A percentile compares a stretch with the other conserved stretches of the same genome.
Conservation (phyloP, 1,140 invertebrate genomes). For the Neuroterus valhalla region DNA sequence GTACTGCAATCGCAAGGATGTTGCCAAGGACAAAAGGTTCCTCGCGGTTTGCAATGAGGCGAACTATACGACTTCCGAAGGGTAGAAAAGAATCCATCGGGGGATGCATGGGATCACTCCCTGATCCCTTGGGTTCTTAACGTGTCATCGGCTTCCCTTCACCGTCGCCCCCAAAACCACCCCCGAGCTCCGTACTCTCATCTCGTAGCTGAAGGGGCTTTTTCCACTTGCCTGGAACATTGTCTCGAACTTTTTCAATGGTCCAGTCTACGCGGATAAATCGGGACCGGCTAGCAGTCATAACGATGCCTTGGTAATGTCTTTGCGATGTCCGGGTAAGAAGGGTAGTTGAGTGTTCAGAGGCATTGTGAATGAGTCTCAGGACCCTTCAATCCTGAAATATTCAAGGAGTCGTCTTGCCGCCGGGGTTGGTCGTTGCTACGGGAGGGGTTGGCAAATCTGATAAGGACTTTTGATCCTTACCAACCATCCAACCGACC, state of each 20-base stretch:
- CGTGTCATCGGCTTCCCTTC: not conserved
- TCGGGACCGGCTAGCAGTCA: constrained; percentile 56
- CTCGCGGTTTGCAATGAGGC: constrained; percentile 15
- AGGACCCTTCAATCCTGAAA: constrained; percentile 69
- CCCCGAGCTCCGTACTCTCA: constrained; percentile 33
- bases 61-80: not conserved
- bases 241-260: constrained; percentile 63
- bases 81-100: constrained; percentile 47
- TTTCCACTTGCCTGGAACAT: constrained; percentile 57
- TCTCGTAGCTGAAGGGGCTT: constrained; percentile 44
- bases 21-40: constrained; percentile 26
- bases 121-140: constrained; percentile 48
- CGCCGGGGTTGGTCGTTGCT: constrained; percentile 47
- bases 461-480: constrained; percentile 74
- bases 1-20: constrained; percentile 14
- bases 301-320: constrained; percentile 73
- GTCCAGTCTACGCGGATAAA: constrained; percentile 55
- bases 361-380: constrained; percentile 60
- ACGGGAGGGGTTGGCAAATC: constrained; percentile 70
- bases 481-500: constrained; percentile 35
- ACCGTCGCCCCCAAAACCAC: constrained; percentile 40
- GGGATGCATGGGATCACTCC: constrained; percentile 53
- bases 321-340: constrained; percentile 59
- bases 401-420: constrained; percentile 70
- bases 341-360: constrained; percentile 63